A percentile compares a stretch with the other conserved stretches of the same genome.
Evolutionary conservation across 1,140 invertebrate species (phyloP).

Genomic region (Anadara kagoshimensis): DNA sequence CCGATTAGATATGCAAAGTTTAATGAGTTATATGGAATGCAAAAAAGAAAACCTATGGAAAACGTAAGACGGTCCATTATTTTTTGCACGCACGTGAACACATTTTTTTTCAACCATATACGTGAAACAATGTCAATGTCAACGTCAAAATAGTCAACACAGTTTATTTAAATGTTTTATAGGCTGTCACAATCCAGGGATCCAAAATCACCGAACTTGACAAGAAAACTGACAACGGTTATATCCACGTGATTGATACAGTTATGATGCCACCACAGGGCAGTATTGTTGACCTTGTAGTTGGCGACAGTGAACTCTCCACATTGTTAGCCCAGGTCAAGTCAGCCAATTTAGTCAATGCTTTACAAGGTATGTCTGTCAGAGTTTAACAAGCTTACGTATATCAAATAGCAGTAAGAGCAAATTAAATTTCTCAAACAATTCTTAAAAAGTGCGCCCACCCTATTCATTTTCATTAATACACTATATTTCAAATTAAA

Average conservation of each 20-base stretch:
- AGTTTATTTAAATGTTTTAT: too few relatives aligned
- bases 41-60: too few relatives aligned
- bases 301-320: constrained; percentile 33
- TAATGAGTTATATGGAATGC: too few relatives aligned
- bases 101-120: too few relatives aligned
- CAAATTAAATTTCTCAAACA: background rate
- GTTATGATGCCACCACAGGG: constrained; percentile 49
- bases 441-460: background rate
- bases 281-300: constrained; percentile 46
- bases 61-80: too few relatives aligned
- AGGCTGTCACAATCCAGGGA: constrained; percentile 46
- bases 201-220: constrained; percentile 40
- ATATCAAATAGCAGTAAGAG: too few relatives aligned
- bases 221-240: constrained; percentile 33
- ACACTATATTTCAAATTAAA: background rate
- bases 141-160: too few relatives aligned
- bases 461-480: background rate
- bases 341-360: constrained; percentile 37
- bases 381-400: background rate
- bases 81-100: too few relatives aligned
- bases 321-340: constrained; percentile 39
- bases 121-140: too few relatives aligned
- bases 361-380: constrained; percentile 36
- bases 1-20: too few relatives aligned
- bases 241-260: constrained; percentile 42